Conservation (phyloP, 2,113 vertebrate genomes). For the Phocoena phocoena region DNA sequence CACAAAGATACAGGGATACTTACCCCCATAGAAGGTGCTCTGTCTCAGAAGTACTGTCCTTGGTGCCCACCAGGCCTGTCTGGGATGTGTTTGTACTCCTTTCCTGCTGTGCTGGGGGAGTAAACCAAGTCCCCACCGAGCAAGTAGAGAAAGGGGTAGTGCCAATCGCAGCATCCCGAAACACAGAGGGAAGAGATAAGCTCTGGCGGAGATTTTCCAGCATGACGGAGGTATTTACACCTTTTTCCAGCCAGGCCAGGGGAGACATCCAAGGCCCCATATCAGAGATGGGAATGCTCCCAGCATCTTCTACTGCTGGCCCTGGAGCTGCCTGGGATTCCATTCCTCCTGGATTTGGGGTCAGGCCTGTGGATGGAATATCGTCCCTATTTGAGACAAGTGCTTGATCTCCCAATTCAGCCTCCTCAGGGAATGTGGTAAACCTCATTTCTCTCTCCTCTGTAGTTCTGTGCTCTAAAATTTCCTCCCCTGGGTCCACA, state of each 20-base stretch:
- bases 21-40: slow-evolving; percentile 83
- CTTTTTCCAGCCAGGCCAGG: slow-evolving; percentile 83
- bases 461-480: neutral
- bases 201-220: slow-evolving; percentile 76
- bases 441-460: slow-evolving; percentile 30
- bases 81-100: slow-evolving; percentile 71
- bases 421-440: neutral
- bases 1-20: slow-evolving; percentile 11
- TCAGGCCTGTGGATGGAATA: neutral
- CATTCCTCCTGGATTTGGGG: neutral
- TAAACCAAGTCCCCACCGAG: slow-evolving; percentile 71
- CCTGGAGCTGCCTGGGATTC: slow-evolving; percentile 40
- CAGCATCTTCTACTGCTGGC: slow-evolving; percentile 34
- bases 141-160: slow-evolving; percentile 42
- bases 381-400: neutral
- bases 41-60: slow-evolving; percentile 75
- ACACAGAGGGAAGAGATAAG: slow-evolving; percentile 38
- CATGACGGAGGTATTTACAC: slow-evolving; percentile 70
- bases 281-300: slow-evolving; percentile 7
- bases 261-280: slow-evolving; percentile 80
- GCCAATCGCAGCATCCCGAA: neutral
- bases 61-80: neutral
- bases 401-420: neutral
- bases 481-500: fast-evolving
- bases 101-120: slow-evolving; percentile 71